Base-by-base conservation (phyloP, 2,113 vertebrate genomes). In the Genyomyrus donnyi region DNA sequence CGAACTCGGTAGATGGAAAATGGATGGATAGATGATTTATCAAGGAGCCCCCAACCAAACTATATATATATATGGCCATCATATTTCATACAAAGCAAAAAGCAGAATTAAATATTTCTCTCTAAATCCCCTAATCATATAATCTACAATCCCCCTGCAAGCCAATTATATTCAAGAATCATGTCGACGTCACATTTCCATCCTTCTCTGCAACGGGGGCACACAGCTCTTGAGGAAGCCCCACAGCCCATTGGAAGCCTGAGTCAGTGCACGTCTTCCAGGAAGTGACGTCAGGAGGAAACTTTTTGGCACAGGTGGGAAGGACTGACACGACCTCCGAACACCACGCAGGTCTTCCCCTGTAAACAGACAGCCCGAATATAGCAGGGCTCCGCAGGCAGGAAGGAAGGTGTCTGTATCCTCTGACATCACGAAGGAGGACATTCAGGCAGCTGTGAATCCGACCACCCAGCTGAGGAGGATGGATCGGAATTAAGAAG, bases 381-480 rank as follows among this genome's bases (percentile, higher is more conserved):
- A 90, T 90, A 92, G 89, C 90, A 85, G 2, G 21, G 3, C 49
- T 45, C 42, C 24, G 17, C 77, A 42, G 87, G 24, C 77, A 42
- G 89, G 88, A 80, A 91, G 92, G 91, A 92, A 93, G 84, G 89
- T 52, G 89, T 88, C 88, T 90, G 88, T 88, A 92, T 93, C 91
- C 92, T 86, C 53, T 58, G 52, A 48, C 74, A 66, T 90, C 87
- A 49, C 42, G 42, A 56, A 70, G 85, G 49, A 27, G 77, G 89
- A 88, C 85, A 84, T 62, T 66, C 77, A 70, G 84, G 50, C 89
- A 89, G 86, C 87, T 74, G 50, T 77, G 89, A 62, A 84, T 7
- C 80, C 83, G 77, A 85, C 80, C 50, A 58, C 19, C 89, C 80
- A 85, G 50, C 11, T 85, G 39, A 45, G 39, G 21, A 49, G 15